phyloP scores from a whole-genome alignment of 2,888 invertebrate genomes.

The Polydrusus pterygomalis region DNA sequence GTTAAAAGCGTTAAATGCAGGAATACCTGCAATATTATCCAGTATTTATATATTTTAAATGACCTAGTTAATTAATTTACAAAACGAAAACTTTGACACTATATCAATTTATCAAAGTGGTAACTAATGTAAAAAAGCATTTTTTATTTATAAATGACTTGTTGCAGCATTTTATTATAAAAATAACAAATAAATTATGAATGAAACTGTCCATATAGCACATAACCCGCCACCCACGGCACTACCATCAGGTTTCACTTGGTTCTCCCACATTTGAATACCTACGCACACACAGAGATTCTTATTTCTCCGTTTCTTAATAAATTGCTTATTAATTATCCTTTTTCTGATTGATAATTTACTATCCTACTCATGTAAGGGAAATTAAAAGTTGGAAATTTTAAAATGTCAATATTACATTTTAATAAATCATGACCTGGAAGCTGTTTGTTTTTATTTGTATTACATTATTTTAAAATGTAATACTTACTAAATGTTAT shows the following conservation, averaged over 20 bases:
- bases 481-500: too few species aligned
- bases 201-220: slow-evolving; percentile 36
- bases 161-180: background rate
- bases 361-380: slow-evolving; percentile 1
- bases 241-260: slow-evolving; percentile 18
- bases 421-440: background rate
- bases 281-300: slow-evolving; percentile 28
- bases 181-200: slow-evolving; percentile 27
- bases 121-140: too few species aligned
- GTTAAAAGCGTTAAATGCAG: too few species aligned
- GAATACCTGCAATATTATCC: too few species aligned
- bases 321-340: slow-evolving; percentile 25
- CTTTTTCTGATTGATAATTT: slow-evolving; percentile 24
- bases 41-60: too few species aligned
- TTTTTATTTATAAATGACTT: background rate
- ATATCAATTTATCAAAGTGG: too few species aligned
- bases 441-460: too few species aligned
- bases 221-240: slow-evolving; percentile 33
- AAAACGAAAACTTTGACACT: too few species aligned
- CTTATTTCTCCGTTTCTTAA: slow-evolving; percentile 27
- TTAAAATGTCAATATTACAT: background rate
- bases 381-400: background rate
- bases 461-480: too few species aligned
- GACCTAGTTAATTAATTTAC: too few species aligned
- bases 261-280: slow-evolving; percentile 37